Conservation (phyloP, 1,140 invertebrate genomes). For the Anadara kagoshimensis region DNA sequence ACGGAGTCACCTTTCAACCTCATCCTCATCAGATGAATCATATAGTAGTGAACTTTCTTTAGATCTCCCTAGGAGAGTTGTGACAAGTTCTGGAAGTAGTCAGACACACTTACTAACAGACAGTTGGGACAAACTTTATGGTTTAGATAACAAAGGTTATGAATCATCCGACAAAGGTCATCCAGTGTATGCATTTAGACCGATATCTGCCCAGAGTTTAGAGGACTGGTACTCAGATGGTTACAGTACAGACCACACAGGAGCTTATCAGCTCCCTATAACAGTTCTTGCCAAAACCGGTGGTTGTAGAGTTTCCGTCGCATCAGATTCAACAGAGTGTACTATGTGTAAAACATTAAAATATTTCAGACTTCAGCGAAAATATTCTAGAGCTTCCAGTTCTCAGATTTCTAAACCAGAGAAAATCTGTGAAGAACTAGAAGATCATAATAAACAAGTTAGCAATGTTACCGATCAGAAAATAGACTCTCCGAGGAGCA, state of each 20-base stretch:
- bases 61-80: conserved; percentile 17
- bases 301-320: conserved; percentile 24
- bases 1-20: neutral
- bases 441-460: conserved; percentile 15
- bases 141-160: conserved; percentile 23
- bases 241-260: conserved; percentile 49
- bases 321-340: conserved; percentile 47
- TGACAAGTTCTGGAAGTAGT: conserved; percentile 34
- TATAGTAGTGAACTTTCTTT: conserved; percentile 29
- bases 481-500: conserved; percentile 30
- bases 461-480: neutral
- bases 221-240: conserved; percentile 56
- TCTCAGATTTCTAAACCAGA: conserved; percentile 18
- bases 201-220: conserved; percentile 38
- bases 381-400: conserved; percentile 17
- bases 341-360: conserved; percentile 45
- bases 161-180: conserved; percentile 37
- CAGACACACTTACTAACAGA: conserved; percentile 50
- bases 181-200: conserved; percentile 42
- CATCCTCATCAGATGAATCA: conserved; percentile 20
- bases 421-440: conserved; percentile 28
- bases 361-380: conserved; percentile 19
- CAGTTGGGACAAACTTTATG: conserved; percentile 51
- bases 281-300: conserved; percentile 47
- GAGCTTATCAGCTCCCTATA: conserved; percentile 40